phyloP scores from a whole-genome alignment of 2,888 invertebrate genomes.

The Linnaemya tessellans region DNA sequence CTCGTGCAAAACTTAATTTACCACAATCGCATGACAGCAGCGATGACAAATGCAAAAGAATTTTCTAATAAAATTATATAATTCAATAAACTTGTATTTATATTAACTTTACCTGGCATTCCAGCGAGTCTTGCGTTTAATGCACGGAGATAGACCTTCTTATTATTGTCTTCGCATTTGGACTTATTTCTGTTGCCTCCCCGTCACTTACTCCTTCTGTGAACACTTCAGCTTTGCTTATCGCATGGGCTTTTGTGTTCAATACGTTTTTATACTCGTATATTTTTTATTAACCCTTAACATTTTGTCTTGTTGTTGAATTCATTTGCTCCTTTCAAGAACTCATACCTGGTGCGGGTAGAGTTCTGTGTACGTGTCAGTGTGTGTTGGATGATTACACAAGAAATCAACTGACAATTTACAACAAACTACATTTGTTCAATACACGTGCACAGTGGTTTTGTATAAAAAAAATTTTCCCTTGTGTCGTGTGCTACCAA shows the following conservation, averaged over 20 bases:
- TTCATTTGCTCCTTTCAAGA: constrained; percentile 38
- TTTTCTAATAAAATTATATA: constrained; percentile 67
- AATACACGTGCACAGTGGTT: constrained; percentile 35
- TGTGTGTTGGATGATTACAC: constrained; percentile 37
- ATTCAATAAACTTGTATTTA: constrained; percentile 69
- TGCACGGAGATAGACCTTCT: constrained; percentile 40
- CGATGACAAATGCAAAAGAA: constrained; percentile 61
- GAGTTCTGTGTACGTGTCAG: neutral
- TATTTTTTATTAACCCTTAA: constrained; percentile 69
- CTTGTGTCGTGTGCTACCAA: neutral
- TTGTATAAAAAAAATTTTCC: neutral
- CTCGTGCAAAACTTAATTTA: constrained; percentile 67
- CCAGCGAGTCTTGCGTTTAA: constrained; percentile 44
- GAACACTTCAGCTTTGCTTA: neutral
- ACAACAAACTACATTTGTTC: constrained; percentile 40
- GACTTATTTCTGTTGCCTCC: neutral
- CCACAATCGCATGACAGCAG: constrained; percentile 67
- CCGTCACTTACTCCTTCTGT: neutral
- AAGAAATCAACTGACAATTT: constrained; percentile 67
- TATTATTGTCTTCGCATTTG: constrained; percentile 34
- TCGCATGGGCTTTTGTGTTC: constrained; percentile 27
- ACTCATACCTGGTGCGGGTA: constrained; percentile 26
- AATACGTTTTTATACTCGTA: constrained; percentile 40
- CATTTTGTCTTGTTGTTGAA: constrained; percentile 57
- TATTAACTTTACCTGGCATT: constrained; percentile 66